Base-by-base conservation (phyloP, 2,113 vertebrate genomes). In the Cynocephalus volans region DNA sequence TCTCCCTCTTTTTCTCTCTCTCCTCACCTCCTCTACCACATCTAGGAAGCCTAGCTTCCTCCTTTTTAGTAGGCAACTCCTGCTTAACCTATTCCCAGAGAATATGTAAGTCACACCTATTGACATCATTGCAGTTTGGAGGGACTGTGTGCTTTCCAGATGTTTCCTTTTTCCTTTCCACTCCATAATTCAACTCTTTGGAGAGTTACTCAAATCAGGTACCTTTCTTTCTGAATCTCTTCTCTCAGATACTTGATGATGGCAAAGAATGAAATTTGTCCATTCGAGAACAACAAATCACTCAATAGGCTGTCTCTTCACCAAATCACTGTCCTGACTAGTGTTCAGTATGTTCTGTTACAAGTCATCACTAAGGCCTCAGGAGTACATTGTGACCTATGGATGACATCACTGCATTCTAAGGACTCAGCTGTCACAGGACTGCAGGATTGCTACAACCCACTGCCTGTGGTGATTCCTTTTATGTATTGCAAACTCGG, bases 141-240 rank as follows among this genome's bases (percentile, higher is more conserved):
- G 14, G 1, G 2, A 48, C 1, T 8, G 6, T 15, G 0, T 4
- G 0, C 0, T 69, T 81, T 84, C 64, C 24, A 92, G 24, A 41
- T 85, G 11, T 73, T 84, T 95, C 7, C 2, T 45, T 14, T 91
- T 69, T 33, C 18, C 4, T 33, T 80, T 80, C 6, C 0, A 0
- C 8, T 93, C 80, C 87, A 93, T 76, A 6, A 7, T 64, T 88
- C 18, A 88, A 21, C 23, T 69, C 65, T 60, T 73, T 62, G 18
- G 13, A 82, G 73, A 88, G 45, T 12, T n/a, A 90, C 9, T 65
- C 11, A 60, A 26, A 82, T 50, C 3, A 69, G 14, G 3, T 56
- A 23, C 0, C 0, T 76, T 93, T 69, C 6, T 80, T 18, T 18
- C 48, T 65, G 17, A 73, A 94, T 72, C 26, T 82, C 62, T 50